These are phyloP conservation scores for Leptodirus hochenwartii DNA, from an alignment of 2,888 invertebrate species.

Conservation along the genomic window DNA sequence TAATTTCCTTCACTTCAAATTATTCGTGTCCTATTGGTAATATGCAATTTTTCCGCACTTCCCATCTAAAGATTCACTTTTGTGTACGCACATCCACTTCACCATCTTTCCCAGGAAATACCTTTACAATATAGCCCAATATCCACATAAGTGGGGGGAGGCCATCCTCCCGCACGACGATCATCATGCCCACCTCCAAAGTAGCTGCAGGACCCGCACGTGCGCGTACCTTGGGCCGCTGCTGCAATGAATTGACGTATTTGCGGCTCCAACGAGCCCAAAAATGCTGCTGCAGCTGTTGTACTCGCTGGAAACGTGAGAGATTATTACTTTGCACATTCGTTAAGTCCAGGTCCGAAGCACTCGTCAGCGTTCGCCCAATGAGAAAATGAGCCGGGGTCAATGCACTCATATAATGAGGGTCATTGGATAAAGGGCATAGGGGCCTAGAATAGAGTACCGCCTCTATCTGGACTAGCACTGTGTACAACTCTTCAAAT, in stretches of 20 bases:
- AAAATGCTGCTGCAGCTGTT: conserved; percentile 6
- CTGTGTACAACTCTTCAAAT: conserved; percentile 11
- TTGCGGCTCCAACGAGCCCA: conserved; percentile 7
- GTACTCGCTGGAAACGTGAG: conserved; percentile 4
- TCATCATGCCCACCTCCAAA: no score
- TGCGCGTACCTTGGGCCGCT: conserved; percentile 4
- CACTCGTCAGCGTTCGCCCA: conserved; percentile 9
- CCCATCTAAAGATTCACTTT: no score
- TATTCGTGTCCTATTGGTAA: no score
- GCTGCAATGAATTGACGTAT: conserved; percentile 5
- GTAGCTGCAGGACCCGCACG: no score
- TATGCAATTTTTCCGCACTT: no score
- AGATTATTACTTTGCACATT: conserved; percentile 2
- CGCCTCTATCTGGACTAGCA: conserved; percentile 13
- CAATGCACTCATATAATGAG: conserved; percentile 8
- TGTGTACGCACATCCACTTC: no score
- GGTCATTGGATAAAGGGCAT: conserved; percentile 10
- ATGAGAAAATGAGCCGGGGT: conserved; percentile 13
- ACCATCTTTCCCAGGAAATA: no score
- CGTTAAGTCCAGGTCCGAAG: conserved; percentile 10
- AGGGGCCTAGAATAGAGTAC: conserved; percentile 13
- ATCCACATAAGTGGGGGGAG: no score
- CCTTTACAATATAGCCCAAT: no score
- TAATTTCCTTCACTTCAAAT: no score
- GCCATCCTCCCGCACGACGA: no score